Base-by-base conservation (phyloP, 2,113 vertebrate genomes). In the Brachyistius frenatus region DNA sequence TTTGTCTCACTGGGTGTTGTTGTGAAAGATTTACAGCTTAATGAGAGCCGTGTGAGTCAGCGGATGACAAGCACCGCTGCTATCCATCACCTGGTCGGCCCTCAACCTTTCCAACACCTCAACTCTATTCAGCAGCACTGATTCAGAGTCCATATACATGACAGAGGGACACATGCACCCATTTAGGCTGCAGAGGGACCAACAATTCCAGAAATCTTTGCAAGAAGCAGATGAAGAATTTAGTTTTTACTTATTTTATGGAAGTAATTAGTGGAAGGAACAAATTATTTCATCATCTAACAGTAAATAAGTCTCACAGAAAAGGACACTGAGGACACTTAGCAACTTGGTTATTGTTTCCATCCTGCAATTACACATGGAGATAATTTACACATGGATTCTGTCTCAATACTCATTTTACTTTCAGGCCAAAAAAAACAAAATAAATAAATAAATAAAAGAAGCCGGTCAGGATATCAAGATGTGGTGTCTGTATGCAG, bases 1-100 rank as follows among this genome's bases (percentile, higher is more conserved):
- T 23, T 95, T 94, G 55, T 74, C 63, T 84, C 33, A n/a, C 57
- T 7, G 60, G 65, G 65, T 31, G 89, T 76, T 57, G 78, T 76
- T 89, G 85, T 85, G 84, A 91, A 88, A 95, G 95, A 95, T 95
- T 96, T 96, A 95, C 95, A 95, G 93, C 93, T 91, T 93, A 91
- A 92, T 94, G 93, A 94, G 86, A 83, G 62, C 23, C 57, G 78
- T 78, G 78, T 83, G 52, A 80, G 84, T 74, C 83, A 75, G 55
- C 50, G 41, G 67, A 83, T 69, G 89, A 80, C 80, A 86, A 83
- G 67, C 69, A 80, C 77, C 63, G 79, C 76, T 69, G 69, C 86
- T 84, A 93, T 95, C 94, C 94, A 94, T 95, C 94, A 94, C 85
- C 76, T 88, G 74, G 54, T 84, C 68, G 73, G 80, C 62, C 68